Evolutionary conservation across 2,888 invertebrate species (phyloP).

Genomic region (Rugalucina vietnamica): DNA sequence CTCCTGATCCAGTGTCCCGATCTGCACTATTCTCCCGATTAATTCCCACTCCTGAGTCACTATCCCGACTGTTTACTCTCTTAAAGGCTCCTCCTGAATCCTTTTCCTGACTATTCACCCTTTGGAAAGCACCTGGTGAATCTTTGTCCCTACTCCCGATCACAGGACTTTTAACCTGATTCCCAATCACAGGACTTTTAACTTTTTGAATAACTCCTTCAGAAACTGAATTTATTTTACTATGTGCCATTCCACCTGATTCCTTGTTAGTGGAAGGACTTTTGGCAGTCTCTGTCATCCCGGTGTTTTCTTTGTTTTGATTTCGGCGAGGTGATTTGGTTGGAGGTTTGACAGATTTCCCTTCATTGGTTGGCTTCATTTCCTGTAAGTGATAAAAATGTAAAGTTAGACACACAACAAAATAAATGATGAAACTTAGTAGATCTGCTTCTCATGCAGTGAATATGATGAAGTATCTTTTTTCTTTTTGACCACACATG

Average conservation of each 20-base stretch:
- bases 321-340: neutral
- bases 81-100: constrained; percentile 38
- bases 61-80: constrained; percentile 26
- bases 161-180: neutral
- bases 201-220: too few relatives aligned
- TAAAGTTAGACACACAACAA: too few relatives aligned
- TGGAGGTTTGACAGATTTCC: neutral
- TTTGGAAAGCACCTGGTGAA: neutral
- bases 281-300: too few relatives aligned
- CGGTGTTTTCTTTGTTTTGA: neutral
- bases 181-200: neutral
- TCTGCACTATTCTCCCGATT: neutral
- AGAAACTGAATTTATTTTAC: too few relatives aligned
- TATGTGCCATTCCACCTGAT: too few relatives aligned
- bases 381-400: neutral
- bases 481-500: too few relatives aligned
- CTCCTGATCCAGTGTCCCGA: too few relatives aligned
- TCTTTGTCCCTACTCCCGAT: neutral
- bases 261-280: neutral
- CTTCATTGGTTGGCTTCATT: neutral
- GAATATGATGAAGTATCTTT: too few relatives aligned
- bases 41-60: constrained; percentile 25
- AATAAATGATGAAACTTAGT: too few relatives aligned
- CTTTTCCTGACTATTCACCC: neutral
- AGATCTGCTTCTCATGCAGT: too few relatives aligned